Evolutionary conservation across 2,888 invertebrate species (phyloP), one percentile per base, ranked within the genome.

Genomic region (Mesorhabditis spiculigera): DNA sequence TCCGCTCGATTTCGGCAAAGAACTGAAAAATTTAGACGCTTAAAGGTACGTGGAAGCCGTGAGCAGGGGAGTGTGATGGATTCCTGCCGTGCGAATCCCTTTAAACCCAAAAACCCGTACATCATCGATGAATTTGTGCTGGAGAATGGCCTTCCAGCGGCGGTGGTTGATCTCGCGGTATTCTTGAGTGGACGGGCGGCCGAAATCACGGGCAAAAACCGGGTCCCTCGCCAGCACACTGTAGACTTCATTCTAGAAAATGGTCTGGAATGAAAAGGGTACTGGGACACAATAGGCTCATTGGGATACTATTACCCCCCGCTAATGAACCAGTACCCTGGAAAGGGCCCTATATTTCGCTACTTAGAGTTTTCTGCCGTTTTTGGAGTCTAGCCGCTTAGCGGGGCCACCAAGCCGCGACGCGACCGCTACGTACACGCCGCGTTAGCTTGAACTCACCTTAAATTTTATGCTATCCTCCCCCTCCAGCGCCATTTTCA

Each of bases 401-500:
- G n/a, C n/a, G n/a, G n/a, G n/a, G n/a, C n/a, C n/a, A n/a, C n/a
- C n/a, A n/a, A n/a, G n/a, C n/a, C n/a, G n/a, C n/a, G n/a, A n/a
- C n/a, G n/a, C n/a, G n/a, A n/a, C n/a, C n/a, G n/a, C n/a, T n/a
- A n/a, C n/a, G n/a, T n/a, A n/a, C n/a, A n/a, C n/a, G n/a, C n/a
- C n/a, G n/a, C n/a, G n/a, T n/a, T n/a, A n/a, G n/a, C n/a, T n/a
- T n/a, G n/a, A n/a, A n/a, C n/a, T n/a, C n/a, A n/a, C n/a, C n/a
- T n/a, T n/a, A n/a, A n/a, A n/a, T n/a, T n/a, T n/a, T n/a, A n/a
- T 87, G 74, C 90, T 88, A 67, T 92, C 91, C 82, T 91, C 91
- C 76, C 92, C 92, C 86, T 93, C 93, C 73, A 94, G 88, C 68
- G 92, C 90, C 63, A 92, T 85, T 85, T 91, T 92, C 87, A 95